Base-by-base conservation (phyloP, 2,797 vertebrate species). In the Oophaga sylvatica region DNA sequence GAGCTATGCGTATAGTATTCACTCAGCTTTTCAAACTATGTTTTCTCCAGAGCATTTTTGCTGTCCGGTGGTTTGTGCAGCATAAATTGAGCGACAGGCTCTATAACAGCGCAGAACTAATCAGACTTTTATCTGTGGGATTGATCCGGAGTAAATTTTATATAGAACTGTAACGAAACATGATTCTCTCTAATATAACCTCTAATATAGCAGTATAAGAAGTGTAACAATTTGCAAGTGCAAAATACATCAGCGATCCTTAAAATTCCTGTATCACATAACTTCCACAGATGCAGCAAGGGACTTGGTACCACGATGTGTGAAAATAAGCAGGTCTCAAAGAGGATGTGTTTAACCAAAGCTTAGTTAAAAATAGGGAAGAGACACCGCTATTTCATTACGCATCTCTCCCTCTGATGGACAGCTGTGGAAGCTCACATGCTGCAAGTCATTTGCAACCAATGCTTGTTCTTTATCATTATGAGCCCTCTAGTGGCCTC, bases 321-420 rank as follows among this genome's bases (percentile, higher is more conserved):
- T 77, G 48, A 67, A 67, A 83, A 77, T 26, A 80, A 83, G 13
- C 57, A 17, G 57, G 31, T 68, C 57, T 63, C 80, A 75, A 62
- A 83, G 48, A 41, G 70, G 48, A 67, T 56, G 48, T 71, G 60
- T 71, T 76, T 53, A 84, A 35, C 75, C 75, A 80, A 48, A 29
- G 26, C 87, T 71, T n/a, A 75, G 82, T 68, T 88, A 81, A 85
- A 81, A 81, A 85, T 88, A 88, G 75, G 48, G 67, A 73, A 60
- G 20, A 12, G 76, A 57, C n/a, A 57, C 65, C 83, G 73, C 63
- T 80, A 85, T 85, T 83, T 86, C 57, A 87, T 87, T 89, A 83
- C 19, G 75, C 83, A 31, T 12, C 60, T 41, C 88, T 80, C 78
- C 80, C 84, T 77, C 84, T 86, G 80, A 78, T 83, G 84, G 80